Evolutionary conservation across 2,797 vertebrate genomes (phyloP).

Genomic region (Avahi laniger): DNA sequence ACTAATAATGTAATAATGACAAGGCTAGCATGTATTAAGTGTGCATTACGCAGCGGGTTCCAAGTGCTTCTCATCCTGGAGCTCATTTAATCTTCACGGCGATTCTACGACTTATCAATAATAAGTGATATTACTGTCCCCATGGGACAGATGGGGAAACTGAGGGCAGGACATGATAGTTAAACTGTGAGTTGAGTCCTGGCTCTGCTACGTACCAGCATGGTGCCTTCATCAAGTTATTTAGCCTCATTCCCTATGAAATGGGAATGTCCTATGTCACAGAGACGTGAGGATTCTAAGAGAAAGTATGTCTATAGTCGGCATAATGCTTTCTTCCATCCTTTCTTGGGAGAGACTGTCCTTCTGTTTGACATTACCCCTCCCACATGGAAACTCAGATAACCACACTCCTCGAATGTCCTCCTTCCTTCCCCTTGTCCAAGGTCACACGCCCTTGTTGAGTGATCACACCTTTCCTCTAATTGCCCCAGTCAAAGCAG

Average conservation of each 20-base stretch:
- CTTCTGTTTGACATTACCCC: neutral
- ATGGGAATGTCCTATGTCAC: neutral
- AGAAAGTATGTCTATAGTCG: fast-evolving
- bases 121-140: neutral
- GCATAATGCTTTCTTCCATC: neutral
- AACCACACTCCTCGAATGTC: neutral
- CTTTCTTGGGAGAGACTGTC: neutral
- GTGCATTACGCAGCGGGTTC: neutral
- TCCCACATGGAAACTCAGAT: neutral
- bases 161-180: neutral
- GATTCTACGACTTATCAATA: fast-evolving
- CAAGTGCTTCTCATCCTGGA: fast-evolving
- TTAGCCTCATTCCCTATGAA: neutral
- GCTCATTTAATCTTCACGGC: neutral
- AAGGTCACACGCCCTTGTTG: neutral
- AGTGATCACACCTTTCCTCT: neutral
- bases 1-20: neutral
- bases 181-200: neutral
- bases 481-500: neutral
- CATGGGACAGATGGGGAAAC: neutral
- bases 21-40: neutral
- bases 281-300: neutral
- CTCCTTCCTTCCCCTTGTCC: neutral
- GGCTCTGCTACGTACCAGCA: neutral
- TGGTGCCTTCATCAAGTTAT: neutral